Evolutionary conservation across 2,888 invertebrate species (phyloP).

Genomic region (Pantelozetes paolii): DNA sequence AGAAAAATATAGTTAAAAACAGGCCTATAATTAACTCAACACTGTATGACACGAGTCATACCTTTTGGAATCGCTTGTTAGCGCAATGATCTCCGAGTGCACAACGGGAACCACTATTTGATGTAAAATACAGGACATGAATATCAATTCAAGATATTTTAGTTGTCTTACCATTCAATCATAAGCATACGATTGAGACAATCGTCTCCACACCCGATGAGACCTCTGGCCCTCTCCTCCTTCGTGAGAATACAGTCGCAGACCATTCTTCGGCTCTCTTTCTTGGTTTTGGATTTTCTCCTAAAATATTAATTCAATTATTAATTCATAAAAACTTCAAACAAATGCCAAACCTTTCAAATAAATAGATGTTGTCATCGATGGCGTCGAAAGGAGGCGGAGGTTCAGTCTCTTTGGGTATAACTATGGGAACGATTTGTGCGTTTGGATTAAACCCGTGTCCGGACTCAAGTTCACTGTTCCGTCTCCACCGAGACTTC

Average conservation of each 20-base stretch:
- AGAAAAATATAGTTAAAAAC: neutral
- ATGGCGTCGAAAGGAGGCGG: constrained; percentile 73
- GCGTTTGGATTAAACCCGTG: constrained; percentile 39
- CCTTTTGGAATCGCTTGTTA: constrained; percentile 85
- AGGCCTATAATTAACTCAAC: neutral
- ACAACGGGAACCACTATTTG: constrained; percentile 76
- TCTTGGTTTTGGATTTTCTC: constrained; percentile 63
- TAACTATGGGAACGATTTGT: neutral
- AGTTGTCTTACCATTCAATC: constrained; percentile 81
- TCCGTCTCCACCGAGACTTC: constrained; percentile 71
- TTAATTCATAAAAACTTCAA: constrained; percentile 16
- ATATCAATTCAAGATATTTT: constrained; percentile 37
- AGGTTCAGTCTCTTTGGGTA: constrained; percentile 56
- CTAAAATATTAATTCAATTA: constrained; percentile 50
- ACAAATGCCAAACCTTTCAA: constrained; percentile 61
- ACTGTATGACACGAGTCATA: neutral
- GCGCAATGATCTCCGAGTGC: constrained; percentile 83
- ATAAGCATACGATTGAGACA: constrained; percentile 94
- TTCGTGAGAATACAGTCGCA: constrained; percentile 90
- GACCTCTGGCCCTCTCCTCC: constrained; percentile 78
- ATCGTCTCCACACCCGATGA: constrained; percentile 87
- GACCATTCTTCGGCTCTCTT: constrained; percentile 86
- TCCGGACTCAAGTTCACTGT: constrained; percentile 64
- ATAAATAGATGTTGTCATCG: constrained; percentile 78
- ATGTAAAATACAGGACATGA: constrained; percentile 43